Conservation (phyloP, 2,113 vertebrate genomes). For the Alces alces region DNA sequence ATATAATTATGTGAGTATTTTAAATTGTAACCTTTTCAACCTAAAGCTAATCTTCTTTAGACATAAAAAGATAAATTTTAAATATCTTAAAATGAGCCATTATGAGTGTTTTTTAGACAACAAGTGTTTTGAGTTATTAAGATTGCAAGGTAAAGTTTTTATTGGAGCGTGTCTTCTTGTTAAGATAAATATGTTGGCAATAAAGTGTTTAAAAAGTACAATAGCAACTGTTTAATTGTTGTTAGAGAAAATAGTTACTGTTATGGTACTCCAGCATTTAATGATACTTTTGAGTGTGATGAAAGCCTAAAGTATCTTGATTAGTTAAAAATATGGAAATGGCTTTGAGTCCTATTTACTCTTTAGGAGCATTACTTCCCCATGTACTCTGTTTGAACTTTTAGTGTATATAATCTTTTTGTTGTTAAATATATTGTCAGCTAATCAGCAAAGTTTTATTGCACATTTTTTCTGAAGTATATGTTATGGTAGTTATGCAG, state of each 20-base stretch:
- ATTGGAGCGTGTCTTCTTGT: constrained; percentile 30
- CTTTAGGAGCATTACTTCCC: constrained; percentile 60
- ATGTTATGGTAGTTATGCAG: neutral
- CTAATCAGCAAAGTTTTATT: constrained; percentile 8
- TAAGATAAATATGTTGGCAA: constrained; percentile 44
- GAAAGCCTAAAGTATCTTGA: constrained; percentile 55
- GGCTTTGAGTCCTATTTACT: constrained; percentile 56
- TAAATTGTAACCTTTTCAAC: neutral
- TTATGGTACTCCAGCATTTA: constrained; percentile 58
- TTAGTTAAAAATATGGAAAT: constrained; percentile 68
- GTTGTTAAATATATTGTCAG: constrained; percentile 10
- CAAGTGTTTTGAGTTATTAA: constrained; percentile 30
- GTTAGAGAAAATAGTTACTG: constrained; percentile 57
- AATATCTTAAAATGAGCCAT: neutral
- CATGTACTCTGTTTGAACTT: constrained; percentile 55
- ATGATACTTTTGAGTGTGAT: constrained; percentile 54
- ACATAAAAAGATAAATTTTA: neutral
- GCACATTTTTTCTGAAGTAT: neutral
- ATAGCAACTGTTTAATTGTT: constrained; percentile 53
- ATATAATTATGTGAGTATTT: neutral
- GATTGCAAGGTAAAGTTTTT: constrained; percentile 26
- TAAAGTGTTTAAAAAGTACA: constrained; percentile 37
- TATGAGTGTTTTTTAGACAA: neutral
- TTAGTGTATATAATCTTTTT: constrained; percentile 27
- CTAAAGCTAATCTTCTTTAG: constrained; percentile 29